These are phyloP conservation scores for Rhipidura dahli DNA, from an alignment of 2,113 vertebrate species.

Conservation along the genomic window DNA sequence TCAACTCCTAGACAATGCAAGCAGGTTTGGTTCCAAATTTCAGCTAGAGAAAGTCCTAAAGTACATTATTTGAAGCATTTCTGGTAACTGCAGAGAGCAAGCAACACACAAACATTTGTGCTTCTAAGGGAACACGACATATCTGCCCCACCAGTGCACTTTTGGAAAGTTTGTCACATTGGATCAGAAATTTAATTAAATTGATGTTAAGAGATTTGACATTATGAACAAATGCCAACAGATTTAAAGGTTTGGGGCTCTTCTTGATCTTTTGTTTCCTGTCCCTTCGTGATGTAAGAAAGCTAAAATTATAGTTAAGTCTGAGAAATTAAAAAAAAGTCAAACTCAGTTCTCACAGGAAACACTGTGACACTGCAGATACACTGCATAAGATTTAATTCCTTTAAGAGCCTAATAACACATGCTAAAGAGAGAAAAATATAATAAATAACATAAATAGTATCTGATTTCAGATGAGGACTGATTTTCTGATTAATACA, in stretches of 20 bases:
- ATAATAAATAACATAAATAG: background rate
- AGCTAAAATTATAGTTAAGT: background rate
- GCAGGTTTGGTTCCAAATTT: background rate
- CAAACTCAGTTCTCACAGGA: background rate
- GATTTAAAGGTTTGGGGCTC: background rate
- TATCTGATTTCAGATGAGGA: background rate
- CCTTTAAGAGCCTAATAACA: background rate
- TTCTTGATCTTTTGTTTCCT: background rate
- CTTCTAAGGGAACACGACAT: background rate
- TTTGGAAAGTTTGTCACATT: background rate
- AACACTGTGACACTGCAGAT: background rate
- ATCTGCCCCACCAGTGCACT: accelerated
- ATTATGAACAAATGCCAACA: background rate
- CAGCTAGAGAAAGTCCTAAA: background rate
- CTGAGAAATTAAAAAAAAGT: background rate
- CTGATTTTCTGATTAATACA: background rate
- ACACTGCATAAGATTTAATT: background rate
- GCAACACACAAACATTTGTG: background rate
- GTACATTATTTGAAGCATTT: background rate
- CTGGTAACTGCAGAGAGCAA: background rate
- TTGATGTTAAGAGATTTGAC: background rate
- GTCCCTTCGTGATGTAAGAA: background rate
- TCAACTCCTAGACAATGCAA: background rate
- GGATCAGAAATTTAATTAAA: background rate
- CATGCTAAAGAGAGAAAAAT: background rate